Evolutionary conservation across 2,888 invertebrate species (phyloP), one percentile per base, ranked within the genome.

Genomic region (Micoletzkya japonica): DNA sequence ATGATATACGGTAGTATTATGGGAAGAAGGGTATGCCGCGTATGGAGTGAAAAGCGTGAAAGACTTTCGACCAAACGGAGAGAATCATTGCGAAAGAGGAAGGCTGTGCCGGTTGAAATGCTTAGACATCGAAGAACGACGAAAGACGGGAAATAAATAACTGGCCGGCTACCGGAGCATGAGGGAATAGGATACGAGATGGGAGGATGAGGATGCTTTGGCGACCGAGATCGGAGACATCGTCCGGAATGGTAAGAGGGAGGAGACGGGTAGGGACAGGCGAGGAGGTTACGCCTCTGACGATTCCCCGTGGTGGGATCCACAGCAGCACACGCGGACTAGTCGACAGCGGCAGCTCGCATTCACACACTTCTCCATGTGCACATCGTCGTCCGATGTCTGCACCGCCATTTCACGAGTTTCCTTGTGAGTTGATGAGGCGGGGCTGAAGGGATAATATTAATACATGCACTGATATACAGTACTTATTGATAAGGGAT

Each of bases 241-340:
- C 71, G 63, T 70, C 71, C 73, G 67, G 70, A 68, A 61, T 73
- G 57, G 57, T 34, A 58, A 37, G 58, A 59, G 3, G 6, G 4
- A 39, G 26, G 44, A 28, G n/a, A 28, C 44, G 28, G 39, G 44
- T 7, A 39, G 39, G 54, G 7, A 24, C 14, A 7, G 14, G 14
- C 54, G 54, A 54, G 6, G 6, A n/a, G 26, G 7, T 32, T 50
- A 32, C 49, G 28, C 49, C 49, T 66, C 57, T n/a, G n/a, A n/a
- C 4, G 24, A 10, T 20, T 39, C 32, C 32, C 26, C 34, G 24
- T 58, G 34, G 34, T 68, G 68, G 6, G 34, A 57, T 39, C 77
- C 79, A 67, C 83, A 83, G 71, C 83, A 83, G 70, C 83, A 83
- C 54, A 82, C 75, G 17, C 80, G 75, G 28, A 83, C 77, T 32